Conservation (phyloP, 2,888 invertebrate genomes). For the Mesochorus sp. region DNA sequence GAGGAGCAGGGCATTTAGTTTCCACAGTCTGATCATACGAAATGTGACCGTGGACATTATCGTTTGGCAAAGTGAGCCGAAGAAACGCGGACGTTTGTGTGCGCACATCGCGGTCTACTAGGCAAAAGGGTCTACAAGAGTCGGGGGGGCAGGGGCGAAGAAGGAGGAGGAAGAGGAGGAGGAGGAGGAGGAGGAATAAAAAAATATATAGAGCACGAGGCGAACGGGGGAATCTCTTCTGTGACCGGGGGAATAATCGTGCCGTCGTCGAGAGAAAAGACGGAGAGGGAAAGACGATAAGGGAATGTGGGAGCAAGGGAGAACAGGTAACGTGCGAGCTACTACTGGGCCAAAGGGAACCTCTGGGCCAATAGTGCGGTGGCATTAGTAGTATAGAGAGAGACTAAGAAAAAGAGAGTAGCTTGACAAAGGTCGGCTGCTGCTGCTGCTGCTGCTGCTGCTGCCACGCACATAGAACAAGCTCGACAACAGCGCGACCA, state of each 20-base stretch:
- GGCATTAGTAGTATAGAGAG: constrained; percentile 31
- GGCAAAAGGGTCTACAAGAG: constrained; percentile 33
- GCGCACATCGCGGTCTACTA: background rate
- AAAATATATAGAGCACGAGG: constrained; percentile 62
- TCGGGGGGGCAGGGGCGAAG: constrained; percentile 38
- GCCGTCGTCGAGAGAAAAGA: constrained; percentile 43
- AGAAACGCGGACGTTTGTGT: background rate
- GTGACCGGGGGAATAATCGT: constrained; percentile 53
- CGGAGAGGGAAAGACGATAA: constrained; percentile 21
- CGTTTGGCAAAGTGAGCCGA: constrained; percentile 65
- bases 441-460: too few species aligned
- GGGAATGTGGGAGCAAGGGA: constrained; percentile 21
- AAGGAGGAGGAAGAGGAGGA: constrained; percentile 25
- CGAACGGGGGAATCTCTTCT: constrained; percentile 66
- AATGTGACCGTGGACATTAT: constrained; percentile 72
- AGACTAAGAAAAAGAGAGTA: constrained; percentile 67
- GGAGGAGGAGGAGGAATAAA: constrained; percentile 18
- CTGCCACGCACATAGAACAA: constrained; percentile 69
- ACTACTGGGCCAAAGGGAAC: constrained; percentile 54
- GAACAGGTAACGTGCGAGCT: constrained; percentile 45
- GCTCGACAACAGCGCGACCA: constrained; percentile 58
- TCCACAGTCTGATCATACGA: constrained; percentile 46
- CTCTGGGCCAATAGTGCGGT: constrained; percentile 8
- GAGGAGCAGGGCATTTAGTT: too few species aligned
- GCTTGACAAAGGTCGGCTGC: constrained; percentile 66